Conservation (phyloP, 2,113 vertebrate species). For the Puntigrus tetrazona region DNA sequence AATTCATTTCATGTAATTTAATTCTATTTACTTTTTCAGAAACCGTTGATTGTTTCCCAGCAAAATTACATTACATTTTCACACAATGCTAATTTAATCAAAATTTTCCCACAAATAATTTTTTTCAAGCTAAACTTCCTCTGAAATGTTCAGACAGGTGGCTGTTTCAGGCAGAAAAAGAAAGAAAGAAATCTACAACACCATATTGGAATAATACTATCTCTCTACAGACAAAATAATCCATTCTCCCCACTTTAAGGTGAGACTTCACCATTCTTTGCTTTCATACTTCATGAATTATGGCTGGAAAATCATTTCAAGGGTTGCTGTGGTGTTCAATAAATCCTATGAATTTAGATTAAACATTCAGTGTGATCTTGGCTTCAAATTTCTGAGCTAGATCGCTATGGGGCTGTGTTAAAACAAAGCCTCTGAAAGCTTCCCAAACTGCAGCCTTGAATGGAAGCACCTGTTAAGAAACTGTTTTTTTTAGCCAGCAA, state of each 20-base stretch:
- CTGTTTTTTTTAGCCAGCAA: neutral
- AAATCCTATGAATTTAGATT: conserved; percentile 56
- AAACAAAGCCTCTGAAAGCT: conserved; percentile 35
- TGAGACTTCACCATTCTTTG: conserved; percentile 35
- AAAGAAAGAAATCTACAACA: neutral
- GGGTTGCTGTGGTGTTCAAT: conserved; percentile 48
- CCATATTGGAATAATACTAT: conserved; percentile 22
- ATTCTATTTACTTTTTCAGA: neutral
- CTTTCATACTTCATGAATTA: conserved; percentile 53
- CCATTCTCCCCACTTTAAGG: conserved; percentile 27
- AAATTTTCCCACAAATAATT: neutral
- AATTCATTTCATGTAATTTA: neutral
- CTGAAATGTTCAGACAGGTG: neutral
- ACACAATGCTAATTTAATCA: neutral
- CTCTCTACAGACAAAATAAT: conserved; percentile 41
- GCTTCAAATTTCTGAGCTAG: conserved; percentile 30
- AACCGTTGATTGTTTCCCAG: neutral
- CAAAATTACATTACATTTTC: too few relatives aligned
- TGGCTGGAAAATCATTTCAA: conserved; percentile 49
- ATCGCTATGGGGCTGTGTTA: neutral
- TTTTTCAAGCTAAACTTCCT: neutral
- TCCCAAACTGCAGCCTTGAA: neutral
- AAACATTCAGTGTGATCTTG: conserved; percentile 51
- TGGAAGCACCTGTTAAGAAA: neutral
- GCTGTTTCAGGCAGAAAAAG: conserved; percentile 23